Evolutionary conservation across 2,797 vertebrate species (phyloP).

Genomic region (Neosilurus mollespiculum): DNA sequence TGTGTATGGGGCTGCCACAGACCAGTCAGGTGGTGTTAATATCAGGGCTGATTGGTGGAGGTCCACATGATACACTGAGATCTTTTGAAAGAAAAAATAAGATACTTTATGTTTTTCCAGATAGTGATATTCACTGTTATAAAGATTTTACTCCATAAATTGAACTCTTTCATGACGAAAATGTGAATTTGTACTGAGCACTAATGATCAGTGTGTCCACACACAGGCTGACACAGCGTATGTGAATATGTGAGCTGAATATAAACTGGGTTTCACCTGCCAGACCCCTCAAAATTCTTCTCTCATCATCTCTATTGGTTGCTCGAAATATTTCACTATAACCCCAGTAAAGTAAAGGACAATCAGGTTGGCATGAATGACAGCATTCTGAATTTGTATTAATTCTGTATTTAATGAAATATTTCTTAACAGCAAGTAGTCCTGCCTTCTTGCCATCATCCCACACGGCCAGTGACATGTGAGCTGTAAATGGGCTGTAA

Average conservation of each 20-base stretch:
- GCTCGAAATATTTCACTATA: constrained; percentile 14
- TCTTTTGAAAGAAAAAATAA: background rate
- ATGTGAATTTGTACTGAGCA: constrained; percentile 13
- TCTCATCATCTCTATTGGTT: constrained; percentile 23
- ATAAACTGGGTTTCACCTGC: constrained; percentile 14
- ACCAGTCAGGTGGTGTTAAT: too few species aligned
- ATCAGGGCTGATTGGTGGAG: too few species aligned
- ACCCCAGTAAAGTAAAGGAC: constrained; percentile 24
- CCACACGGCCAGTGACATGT: background rate
- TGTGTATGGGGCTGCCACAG: too few species aligned
- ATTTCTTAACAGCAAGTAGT: constrained; percentile 5
- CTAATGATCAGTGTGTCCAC: constrained; percentile 32
- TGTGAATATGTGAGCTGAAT: constrained; percentile 26
- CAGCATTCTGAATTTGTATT: constrained; percentile 33
- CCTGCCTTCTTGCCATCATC: background rate
- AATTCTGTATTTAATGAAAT: constrained; percentile 18
- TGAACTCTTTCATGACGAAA: constrained; percentile 12
- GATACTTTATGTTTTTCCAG: background rate
- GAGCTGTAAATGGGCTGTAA: constrained; percentile 54
- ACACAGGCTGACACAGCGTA: background rate
- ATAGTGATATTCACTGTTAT: constrained; percentile 30
- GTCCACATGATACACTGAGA: constrained; percentile 6
- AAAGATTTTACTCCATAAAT: constrained; percentile 21
- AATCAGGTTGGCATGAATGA: constrained; percentile 30
- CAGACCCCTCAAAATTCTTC: constrained; percentile 15